A percentile compares a stretch with the other conserved stretches of the same genome.
Evolutionary conservation across 2,888 invertebrate species (phyloP).

Genomic region (Ferdinandea cuprea): DNA sequence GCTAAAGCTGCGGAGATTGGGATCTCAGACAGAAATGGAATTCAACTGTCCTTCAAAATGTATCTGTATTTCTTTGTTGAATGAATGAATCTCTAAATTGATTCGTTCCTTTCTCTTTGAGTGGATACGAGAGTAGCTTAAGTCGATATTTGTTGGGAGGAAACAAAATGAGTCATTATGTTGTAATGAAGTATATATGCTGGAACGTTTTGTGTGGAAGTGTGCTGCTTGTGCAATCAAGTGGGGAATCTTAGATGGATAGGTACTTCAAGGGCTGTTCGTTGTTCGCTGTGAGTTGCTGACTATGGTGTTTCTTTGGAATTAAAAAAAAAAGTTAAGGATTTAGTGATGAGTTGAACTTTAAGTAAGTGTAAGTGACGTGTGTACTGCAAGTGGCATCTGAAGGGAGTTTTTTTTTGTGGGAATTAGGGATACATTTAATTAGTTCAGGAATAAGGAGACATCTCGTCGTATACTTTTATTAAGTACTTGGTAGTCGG

Average conservation of each 20-base stretch:
- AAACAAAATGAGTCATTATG: conserved; percentile 9
- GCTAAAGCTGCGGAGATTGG: neutral
- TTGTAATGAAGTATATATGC: neutral
- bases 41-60: conserved; percentile 38
- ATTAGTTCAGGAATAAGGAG: too few species aligned
- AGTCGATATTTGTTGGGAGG: neutral
- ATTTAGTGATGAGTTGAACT: too few species aligned
- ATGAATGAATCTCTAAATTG: conserved; percentile 24
- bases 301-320: neutral
- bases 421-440: too few species aligned
- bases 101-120: conserved; percentile 21
- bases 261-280: too few species aligned
- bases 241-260: neutral
- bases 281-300: too few species aligned
- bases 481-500: too few species aligned
- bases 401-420: too few species aligned
- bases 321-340: too few species aligned
- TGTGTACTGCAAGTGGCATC: too few species aligned
- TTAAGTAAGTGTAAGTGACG: too few species aligned
- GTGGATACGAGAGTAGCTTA: neutral
- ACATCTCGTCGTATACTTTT: too few species aligned
- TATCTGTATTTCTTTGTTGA: conserved; percentile 2
- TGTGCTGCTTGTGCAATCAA: neutral
- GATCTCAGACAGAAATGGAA: neutral
- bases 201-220: neutral